Evolutionary conservation across 2,113 vertebrate species (phyloP), one percentile per base, ranked within the genome.

Genomic region (Phylloscopus trochiloides): DNA sequence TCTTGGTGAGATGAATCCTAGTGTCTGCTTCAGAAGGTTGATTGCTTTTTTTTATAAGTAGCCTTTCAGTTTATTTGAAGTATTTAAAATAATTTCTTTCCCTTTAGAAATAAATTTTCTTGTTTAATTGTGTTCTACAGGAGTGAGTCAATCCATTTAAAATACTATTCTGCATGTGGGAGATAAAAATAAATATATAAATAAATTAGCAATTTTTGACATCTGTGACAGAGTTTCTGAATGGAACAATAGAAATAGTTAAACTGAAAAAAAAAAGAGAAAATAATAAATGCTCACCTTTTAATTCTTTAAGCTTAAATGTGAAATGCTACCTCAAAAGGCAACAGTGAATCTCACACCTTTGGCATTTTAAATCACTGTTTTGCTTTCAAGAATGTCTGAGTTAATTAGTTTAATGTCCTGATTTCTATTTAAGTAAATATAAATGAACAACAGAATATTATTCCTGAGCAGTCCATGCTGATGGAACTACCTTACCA

Each of bases 91-190:
- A 0, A 47, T 95, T 98, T 97, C 54, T 92, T 96, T 98, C 94
- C 76, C 81, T 92, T 97, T 75, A 97, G 96, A 97, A 97, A 95
- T 78, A 82, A 26, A 51, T 97, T 96, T 97, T 96, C 66, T 88
- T 86, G 58, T 50, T 87, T 81, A 93, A 97, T 95, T 98, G 57
- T 91, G 74, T 88, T 92, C 70, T 34, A 84, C 52, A 95, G 94
- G 96, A 98, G 94, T 94, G 91, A 97, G 94, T 93, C 28, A 67
- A 95, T 97, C 97, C 97, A 98, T 98, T 98, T 96, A 98, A 98
- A 98, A 98, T 72, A 97, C 94, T 92, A 67, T 96, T 98, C 98
- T 98, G 98, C 89, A 95, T 63, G 75, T 75, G 93, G 45, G 80
- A 98, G 98, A 98, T 98, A 95, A 97, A 98, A 97, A 98, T 96